Conservation (phyloP, 1,140 invertebrate genomes). For the Apis florea region DNA sequence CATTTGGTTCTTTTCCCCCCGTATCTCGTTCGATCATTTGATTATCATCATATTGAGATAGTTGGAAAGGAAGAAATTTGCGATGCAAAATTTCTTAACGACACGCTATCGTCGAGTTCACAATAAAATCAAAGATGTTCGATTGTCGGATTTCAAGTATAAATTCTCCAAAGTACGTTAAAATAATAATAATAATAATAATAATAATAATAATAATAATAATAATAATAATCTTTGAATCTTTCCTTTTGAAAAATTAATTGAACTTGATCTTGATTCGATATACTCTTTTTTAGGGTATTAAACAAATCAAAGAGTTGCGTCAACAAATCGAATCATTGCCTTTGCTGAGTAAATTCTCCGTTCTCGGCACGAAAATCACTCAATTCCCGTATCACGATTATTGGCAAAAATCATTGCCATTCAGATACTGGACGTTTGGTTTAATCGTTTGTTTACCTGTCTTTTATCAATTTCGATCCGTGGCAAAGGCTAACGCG, state of each 20-base stretch:
- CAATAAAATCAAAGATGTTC: conserved; percentile 42
- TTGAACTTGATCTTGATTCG: too few relatives aligned
- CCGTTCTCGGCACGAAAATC: not conserved
- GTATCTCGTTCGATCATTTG: not conserved
- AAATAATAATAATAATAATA: too few relatives aligned
- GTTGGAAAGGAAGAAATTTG: not conserved
- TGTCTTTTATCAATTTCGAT: conserved; percentile 20
- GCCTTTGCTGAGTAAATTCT: not conserved
- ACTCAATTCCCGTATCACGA: not conserved
- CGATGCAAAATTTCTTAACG: conserved; percentile 45
- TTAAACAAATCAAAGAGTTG: not conserved
- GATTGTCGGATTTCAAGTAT: not conserved
- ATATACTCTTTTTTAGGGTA: not conserved
- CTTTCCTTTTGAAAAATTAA: too few relatives aligned
- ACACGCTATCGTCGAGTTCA: conserved; percentile 36
- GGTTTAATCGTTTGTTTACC: conserved; percentile 31
- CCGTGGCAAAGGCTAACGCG: not conserved
- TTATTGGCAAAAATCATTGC: conserved; percentile 22
- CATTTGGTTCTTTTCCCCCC: not conserved
- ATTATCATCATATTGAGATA: too few relatives aligned
- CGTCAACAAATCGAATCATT: not conserved
- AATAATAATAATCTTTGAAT: too few relatives aligned
- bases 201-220: too few relatives aligned
- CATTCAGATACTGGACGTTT: conserved; percentile 13
- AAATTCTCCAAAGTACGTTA: conserved; percentile 42